These are phyloP conservation scores for Cheilosia impressa DNA, from an alignment of 2,888 invertebrate species.

Conservation along the genomic window DNA sequence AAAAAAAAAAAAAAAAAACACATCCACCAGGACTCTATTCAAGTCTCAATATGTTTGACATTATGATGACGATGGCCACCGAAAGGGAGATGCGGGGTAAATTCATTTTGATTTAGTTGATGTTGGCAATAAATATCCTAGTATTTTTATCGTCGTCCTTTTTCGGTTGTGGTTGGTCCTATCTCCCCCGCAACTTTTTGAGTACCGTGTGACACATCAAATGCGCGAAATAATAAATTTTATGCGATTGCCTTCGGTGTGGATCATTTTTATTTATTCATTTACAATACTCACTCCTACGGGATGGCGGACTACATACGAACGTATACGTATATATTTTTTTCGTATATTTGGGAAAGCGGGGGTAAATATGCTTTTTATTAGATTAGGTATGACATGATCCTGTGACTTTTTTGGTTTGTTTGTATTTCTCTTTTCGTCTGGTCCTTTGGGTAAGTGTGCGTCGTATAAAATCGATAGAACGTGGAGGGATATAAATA, in stretches of 20 bases:
- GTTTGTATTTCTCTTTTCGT: slow-evolving; percentile 13
- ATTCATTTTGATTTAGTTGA: slow-evolving; percentile 64
- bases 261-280: slow-evolving; percentile 63
- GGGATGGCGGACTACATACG: neutral
- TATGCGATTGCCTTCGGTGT: slow-evolving; percentile 63
- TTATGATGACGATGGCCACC: slow-evolving; percentile 38
- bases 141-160: slow-evolving; percentile 45
- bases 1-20: slow-evolving; percentile 3
- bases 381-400: slow-evolving; percentile 57
- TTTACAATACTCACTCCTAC: neutral
- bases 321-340: neutral
- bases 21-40: slow-evolving; percentile 4
- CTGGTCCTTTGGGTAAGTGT: slow-evolving; percentile 28
- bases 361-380: slow-evolving; percentile 62
- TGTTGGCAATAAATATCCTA: slow-evolving; percentile 61
- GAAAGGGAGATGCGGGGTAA: slow-evolving; percentile 1
- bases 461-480: slow-evolving; percentile 29
- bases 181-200: slow-evolving; percentile 7
- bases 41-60: slow-evolving; percentile 54
- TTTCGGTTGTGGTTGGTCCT: neutral
- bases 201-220: slow-evolving; percentile 65
- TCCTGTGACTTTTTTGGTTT: slow-evolving; percentile 5
- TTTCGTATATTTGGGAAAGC: slow-evolving; percentile 35
- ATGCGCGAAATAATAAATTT: slow-evolving; percentile 68
- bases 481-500: slow-evolving; percentile 14